Conservation (phyloP, 1,140 invertebrate species). For the Drosophila yakuba region DNA sequence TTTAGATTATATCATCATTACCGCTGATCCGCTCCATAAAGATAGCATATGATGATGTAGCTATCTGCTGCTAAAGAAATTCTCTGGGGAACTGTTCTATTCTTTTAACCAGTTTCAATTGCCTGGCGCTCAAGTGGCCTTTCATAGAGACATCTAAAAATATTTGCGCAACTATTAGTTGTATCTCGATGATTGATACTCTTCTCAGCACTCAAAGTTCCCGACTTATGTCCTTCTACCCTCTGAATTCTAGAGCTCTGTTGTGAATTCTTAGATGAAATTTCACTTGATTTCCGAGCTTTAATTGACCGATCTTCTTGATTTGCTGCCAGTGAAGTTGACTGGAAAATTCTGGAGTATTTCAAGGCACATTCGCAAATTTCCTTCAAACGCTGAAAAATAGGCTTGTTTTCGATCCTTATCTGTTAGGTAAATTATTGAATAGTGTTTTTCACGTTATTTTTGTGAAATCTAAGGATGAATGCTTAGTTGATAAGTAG, state of each 20-base stretch:
- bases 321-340: conserved; percentile 12
- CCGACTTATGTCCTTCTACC: conserved; percentile 27
- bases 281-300: conserved; percentile 23
- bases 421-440: not conserved
- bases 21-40: conserved; percentile 22
- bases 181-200: conserved; percentile 15
- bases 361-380: not conserved
- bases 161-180: conserved; percentile 20
- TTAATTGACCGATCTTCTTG: conserved; percentile 21
- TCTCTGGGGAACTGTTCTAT: not conserved
- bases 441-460: not conserved
- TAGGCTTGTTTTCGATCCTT: not conserved
- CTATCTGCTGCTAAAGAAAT: conserved; percentile 5
- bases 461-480: not conserved
- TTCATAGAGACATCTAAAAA: conserved; percentile 3
- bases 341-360: not conserved
- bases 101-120: conserved; percentile 16
- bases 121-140: not conserved
- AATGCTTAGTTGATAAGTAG: not conserved
- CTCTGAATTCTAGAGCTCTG: too few relatives aligned
- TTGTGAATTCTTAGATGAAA: not conserved
- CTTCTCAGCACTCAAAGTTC: not conserved
- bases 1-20: conserved; percentile 12
- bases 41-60: conserved; percentile 14
- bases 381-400: not conserved